Conservation (phyloP, 2,797 vertebrate species). For the Sphenopsis melanotis region DNA sequence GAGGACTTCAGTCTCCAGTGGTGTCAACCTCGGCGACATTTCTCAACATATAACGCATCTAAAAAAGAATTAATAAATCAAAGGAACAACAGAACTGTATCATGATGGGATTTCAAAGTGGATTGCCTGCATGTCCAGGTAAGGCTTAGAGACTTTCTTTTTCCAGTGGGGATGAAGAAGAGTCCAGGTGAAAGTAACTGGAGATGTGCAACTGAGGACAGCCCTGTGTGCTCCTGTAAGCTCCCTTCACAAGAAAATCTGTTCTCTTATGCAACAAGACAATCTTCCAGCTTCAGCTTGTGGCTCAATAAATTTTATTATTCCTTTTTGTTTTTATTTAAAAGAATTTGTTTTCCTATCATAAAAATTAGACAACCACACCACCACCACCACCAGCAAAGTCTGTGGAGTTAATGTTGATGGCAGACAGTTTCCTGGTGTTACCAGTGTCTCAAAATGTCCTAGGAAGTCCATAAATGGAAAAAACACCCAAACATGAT, state of each 20-base stretch:
- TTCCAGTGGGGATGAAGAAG: not conserved
- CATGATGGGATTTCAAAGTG: not conserved
- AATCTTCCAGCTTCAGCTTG: slow-evolving; percentile 63
- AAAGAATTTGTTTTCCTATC: slow-evolving; percentile 78
- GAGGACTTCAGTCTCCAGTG: slow-evolving; percentile 5
- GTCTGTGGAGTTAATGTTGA: slow-evolving; percentile 73
- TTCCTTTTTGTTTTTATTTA: slow-evolving; percentile 77
- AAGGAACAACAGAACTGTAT: not conserved
- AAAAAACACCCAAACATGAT: slow-evolving; percentile 33
- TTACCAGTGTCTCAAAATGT: slow-evolving; percentile 60
- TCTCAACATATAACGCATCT: slow-evolving; percentile 15
- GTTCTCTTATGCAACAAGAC: slow-evolving; percentile 55
- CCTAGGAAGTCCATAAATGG: slow-evolving; percentile 51
- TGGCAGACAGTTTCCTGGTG: slow-evolving; percentile 62
- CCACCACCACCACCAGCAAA: slow-evolving; percentile 72
- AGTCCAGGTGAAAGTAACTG: slow-evolving; percentile 1
- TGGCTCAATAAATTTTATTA: slow-evolving; percentile 78
- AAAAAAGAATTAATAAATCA: slow-evolving; percentile 4
- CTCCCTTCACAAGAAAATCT: slow-evolving; percentile 51
- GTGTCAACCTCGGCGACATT: not conserved
- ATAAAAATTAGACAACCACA: slow-evolving; percentile 78
- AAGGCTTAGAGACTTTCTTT: slow-evolving; percentile 7
- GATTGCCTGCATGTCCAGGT: slow-evolving; percentile 5
- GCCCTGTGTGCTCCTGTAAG: slow-evolving; percentile 3
- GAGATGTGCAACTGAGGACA: slow-evolving; percentile 18